These are phyloP conservation scores for Gibbula magus DNA, from an alignment of 2,888 invertebrate species.

Conservation along the genomic window DNA sequence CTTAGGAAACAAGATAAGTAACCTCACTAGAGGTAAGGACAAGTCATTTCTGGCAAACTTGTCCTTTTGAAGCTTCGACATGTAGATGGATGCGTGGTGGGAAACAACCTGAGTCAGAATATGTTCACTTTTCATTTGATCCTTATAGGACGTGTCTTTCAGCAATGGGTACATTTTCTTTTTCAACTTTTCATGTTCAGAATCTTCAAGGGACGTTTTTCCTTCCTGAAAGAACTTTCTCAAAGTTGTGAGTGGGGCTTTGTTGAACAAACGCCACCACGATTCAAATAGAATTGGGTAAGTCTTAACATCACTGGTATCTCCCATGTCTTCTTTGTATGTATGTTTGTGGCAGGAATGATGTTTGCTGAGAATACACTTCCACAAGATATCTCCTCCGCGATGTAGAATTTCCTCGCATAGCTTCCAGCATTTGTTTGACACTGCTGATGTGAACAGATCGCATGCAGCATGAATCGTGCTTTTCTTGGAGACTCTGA, in stretches of 20 bases:
- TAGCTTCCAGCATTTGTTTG: constrained; percentile 32
- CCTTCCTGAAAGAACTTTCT: constrained; percentile 7
- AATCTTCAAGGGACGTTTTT: background rate
- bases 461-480: constrained; percentile 41
- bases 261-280: background rate
- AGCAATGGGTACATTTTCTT: background rate
- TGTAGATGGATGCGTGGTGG: background rate
- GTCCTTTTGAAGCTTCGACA: too few species aligned
- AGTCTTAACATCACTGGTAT: background rate
- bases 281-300: background rate
- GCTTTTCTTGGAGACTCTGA: constrained; percentile 32
- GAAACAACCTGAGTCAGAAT: constrained; percentile 10
- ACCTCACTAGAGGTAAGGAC: background rate
- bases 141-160: background rate
- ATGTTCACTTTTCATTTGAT: background rate
- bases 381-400: constrained; percentile 37
- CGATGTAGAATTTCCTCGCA: constrained; percentile 28
- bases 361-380: constrained; percentile 32
- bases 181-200: background rate
- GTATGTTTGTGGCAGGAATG: constrained; percentile 37
- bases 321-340: background rate
- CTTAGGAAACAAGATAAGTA: background rate
- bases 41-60: too few species aligned
- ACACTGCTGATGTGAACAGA: constrained; percentile 31
- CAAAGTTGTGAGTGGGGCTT: background rate